A percentile compares a stretch with the other conserved stretches of the same genome.
phyloP scores from a whole-genome alignment of 1,140 invertebrate species.

The Drosophila santomea region DNA sequence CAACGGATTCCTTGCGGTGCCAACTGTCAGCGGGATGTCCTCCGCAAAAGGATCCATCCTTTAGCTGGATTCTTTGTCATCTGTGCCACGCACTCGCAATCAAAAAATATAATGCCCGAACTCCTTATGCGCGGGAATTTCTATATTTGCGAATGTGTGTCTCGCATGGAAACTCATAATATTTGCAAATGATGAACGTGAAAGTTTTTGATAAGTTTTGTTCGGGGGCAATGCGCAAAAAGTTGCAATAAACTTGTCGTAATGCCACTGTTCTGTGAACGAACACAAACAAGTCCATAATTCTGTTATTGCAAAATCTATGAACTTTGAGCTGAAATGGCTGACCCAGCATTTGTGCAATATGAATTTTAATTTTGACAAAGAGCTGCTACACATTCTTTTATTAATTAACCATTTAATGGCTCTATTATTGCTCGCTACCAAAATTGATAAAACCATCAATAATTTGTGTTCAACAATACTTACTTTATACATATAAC shows the following conservation, averaged over 20 bases:
- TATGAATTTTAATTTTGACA: constrained; percentile 1
- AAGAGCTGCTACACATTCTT: not conserved
- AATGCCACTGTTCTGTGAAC: constrained; percentile 13
- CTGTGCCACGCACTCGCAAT: constrained; percentile 71
- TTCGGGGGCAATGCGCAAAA: constrained; percentile 1
- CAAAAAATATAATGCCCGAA: constrained; percentile 68
- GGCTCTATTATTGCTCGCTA: not conserved
- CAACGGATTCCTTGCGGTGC: constrained; percentile 60
- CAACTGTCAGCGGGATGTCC: constrained; percentile 57
- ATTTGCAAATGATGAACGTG: constrained; percentile 83
- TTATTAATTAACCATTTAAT: constrained; percentile 35
- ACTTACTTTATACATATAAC: not conserved
- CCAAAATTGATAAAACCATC: not conserved
- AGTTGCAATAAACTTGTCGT: constrained; percentile 45
- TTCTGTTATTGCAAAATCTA: constrained; percentile 68
- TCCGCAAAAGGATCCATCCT: not conserved
- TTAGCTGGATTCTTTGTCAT: constrained; percentile 22
- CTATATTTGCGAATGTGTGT: constrained; percentile 24
- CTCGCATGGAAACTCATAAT: constrained; percentile 73
- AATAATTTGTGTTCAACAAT: not conserved
- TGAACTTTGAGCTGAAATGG: constrained; percentile 44
- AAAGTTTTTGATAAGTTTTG: constrained; percentile 77
- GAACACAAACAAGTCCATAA: constrained; percentile 62
- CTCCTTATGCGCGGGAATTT: constrained; percentile 14
- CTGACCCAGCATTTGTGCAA: constrained; percentile 38